These are phyloP conservation scores for Gila orcuttii DNA, from an alignment of 2,113 vertebrate genomes.

Conservation along the genomic window DNA sequence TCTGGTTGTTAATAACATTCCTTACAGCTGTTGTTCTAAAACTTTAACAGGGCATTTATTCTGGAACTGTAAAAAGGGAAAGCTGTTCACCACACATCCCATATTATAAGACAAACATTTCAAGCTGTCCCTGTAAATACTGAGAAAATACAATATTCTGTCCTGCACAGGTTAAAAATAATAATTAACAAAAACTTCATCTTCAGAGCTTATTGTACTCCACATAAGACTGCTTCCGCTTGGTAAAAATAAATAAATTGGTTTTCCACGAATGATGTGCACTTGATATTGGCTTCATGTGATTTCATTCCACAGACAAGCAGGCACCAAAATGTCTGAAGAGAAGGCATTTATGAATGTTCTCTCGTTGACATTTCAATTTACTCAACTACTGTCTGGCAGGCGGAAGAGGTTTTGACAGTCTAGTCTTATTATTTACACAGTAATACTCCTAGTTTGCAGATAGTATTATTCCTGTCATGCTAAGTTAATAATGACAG, in stretches of 20 bases:
- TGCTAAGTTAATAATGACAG: background rate
- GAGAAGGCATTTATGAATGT: constrained; percentile 36
- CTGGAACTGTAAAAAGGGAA: background rate
- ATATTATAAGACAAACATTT: background rate
- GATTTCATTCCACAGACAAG: constrained; percentile 48
- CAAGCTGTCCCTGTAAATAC: background rate
- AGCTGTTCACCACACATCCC: background rate
- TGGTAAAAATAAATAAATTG: constrained; percentile 41
- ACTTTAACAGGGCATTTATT: background rate
- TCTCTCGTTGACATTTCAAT: constrained; percentile 37
- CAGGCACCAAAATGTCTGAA: constrained; percentile 36
- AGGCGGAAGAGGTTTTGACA: background rate
- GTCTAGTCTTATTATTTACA: constrained; percentile 10
- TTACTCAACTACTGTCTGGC: constrained; percentile 16
- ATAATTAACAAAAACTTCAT: too few relatives aligned
- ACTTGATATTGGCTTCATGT: constrained; percentile 51
- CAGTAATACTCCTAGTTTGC: background rate
- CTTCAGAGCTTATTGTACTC: background rate
- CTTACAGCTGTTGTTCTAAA: constrained; percentile 11
- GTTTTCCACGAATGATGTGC: constrained; percentile 26
- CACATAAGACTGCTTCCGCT: background rate
- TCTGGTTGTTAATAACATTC: background rate
- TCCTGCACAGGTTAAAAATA: background rate
- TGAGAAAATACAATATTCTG: background rate
- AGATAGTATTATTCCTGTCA: constrained; percentile 14